These are phyloP conservation scores for Rhagonycha lutea DNA, from an alignment of 2,888 invertebrate species.

Conservation along the genomic window DNA sequence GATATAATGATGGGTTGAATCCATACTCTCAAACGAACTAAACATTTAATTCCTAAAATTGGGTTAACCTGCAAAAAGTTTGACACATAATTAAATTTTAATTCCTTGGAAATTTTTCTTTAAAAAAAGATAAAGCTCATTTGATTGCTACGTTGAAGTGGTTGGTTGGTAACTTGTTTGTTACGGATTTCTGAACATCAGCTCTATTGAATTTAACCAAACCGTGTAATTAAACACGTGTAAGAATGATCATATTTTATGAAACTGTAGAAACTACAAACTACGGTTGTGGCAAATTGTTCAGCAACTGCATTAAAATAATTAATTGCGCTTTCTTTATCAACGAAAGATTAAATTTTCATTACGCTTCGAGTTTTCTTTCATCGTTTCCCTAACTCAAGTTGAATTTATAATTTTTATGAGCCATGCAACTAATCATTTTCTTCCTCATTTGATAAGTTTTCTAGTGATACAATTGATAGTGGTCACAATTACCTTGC, in stretches of 20 bases:
- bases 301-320: not conserved
- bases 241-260: not conserved
- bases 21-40: not conserved
- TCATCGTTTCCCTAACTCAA: not conserved
- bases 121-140: not conserved
- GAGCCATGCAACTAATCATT: not conserved
- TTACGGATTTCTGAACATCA: conserved; percentile 6
- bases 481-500: no score
- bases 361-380: not conserved
- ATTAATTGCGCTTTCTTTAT: not conserved
- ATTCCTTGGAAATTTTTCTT: not conserved
- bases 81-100: not conserved
- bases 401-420: not conserved
- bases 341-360: not conserved
- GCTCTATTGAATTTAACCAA: conserved; percentile 4
- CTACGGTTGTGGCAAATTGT: conserved; percentile 2
- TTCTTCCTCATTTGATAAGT: not conserved
- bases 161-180: not conserved
- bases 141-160: not conserved
- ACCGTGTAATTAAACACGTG: conserved; percentile 11
- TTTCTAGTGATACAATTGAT: no score
- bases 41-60: not conserved
- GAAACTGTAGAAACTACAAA: not conserved
- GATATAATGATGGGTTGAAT: not conserved
- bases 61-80: not conserved